Percentiles rank a stretch among this genome's conserved stretches.
Conservation (phyloP, 2,113 vertebrate species). For the Brachyhypopomus gauderio region DNA sequence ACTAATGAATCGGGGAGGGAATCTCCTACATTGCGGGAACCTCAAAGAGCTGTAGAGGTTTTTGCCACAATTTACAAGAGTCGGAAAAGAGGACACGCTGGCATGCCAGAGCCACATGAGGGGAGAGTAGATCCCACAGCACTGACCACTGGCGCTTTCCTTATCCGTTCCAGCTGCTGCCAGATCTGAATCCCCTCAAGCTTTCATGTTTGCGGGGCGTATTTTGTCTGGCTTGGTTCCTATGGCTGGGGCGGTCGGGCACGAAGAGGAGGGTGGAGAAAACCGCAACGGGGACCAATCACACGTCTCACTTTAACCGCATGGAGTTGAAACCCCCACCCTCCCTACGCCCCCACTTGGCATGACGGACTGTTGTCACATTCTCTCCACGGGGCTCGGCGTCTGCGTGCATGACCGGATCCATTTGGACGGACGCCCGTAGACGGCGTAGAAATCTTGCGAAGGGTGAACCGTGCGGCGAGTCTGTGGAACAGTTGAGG, state of each 20-base stretch:
- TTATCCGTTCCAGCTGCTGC: constrained; percentile 31
- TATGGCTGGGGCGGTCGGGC: constrained; percentile 2
- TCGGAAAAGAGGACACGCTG: constrained; percentile 1
- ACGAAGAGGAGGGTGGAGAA: constrained; percentile 13
- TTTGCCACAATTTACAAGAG: constrained; percentile 38
- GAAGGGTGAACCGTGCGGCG: neutral
- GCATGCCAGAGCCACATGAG: constrained; percentile 48
- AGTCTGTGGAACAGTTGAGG: neutral
- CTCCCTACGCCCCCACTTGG: neutral
- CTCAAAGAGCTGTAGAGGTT: constrained; percentile 35
- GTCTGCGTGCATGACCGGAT: neutral
- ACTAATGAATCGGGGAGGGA: constrained; percentile 6
- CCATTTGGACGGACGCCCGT: neutral
- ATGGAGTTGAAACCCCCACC: neutral
- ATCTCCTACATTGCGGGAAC: constrained; percentile 23
- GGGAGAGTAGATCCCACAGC: constrained; percentile 14
- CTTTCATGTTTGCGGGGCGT: constrained; percentile 1
- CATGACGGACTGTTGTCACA: neutral
- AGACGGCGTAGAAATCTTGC: neutral
- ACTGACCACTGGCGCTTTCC: constrained; percentile 41
- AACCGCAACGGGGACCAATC: constrained; percentile 22
- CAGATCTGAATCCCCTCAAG: constrained; percentile 31
- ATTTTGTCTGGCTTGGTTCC: constrained; percentile 18
- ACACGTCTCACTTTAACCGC: neutral
- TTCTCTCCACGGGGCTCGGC: neutral